Conservation (phyloP, 2,888 invertebrate species). For the Malthinus flaveolus region DNA sequence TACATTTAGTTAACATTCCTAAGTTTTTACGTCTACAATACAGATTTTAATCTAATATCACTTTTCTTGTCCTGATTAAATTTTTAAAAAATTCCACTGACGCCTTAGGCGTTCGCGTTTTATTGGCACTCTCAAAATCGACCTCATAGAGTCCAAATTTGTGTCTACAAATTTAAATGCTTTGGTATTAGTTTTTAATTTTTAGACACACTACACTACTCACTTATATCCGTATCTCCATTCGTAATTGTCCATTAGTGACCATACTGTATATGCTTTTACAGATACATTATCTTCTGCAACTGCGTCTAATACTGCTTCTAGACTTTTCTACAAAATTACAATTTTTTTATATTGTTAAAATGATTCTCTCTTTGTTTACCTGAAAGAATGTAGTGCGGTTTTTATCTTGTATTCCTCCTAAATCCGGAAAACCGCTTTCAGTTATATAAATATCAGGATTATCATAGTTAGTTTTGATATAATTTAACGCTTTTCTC, state of each 20-base stretch:
- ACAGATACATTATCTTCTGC: constrained; percentile 55
- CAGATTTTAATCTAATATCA: no score
- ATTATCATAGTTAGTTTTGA: constrained; percentile 51
- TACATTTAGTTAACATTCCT: no score
- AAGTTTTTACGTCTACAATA: no score
- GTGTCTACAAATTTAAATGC: constrained; percentile 57
- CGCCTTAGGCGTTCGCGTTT: constrained; percentile 63
- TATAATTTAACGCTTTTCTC: constrained; percentile 58
- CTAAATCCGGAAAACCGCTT: constrained; percentile 60
- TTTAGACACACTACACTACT: constrained; percentile 28
- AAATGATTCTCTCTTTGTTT: background rate
- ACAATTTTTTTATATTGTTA: background rate
- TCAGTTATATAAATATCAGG: constrained; percentile 62
- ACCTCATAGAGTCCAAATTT: constrained; percentile 71
- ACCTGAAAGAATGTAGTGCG: constrained; percentile 50
- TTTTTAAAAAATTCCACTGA: constrained; percentile 59
- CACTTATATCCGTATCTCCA: constrained; percentile 60
- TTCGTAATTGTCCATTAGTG: constrained; percentile 66
- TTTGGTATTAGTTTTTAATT: background rate
- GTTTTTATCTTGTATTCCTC: constrained; percentile 55
- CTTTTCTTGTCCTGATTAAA: background rate
- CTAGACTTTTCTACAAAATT: constrained; percentile 35
- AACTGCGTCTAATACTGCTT: constrained; percentile 37
- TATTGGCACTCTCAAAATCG: constrained; percentile 62
- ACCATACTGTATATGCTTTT: constrained; percentile 64